Evolutionary conservation across 2,888 invertebrate species (phyloP), one percentile per base, ranked within the genome.

Genomic region (Fabriciana adippe): DNA sequence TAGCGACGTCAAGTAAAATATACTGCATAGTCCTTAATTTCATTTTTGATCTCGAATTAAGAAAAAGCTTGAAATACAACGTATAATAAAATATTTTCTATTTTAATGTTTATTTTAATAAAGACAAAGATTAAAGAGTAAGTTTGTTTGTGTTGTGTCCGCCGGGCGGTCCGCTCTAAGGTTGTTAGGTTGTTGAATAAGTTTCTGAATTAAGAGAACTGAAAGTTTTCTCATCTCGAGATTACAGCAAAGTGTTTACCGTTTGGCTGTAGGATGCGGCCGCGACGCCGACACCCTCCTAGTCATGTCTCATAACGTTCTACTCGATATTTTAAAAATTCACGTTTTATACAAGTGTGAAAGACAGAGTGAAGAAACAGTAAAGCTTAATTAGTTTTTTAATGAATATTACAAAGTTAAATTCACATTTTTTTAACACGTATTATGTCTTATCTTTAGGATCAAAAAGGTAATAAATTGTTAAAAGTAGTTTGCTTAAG

Each of bases 131-230:
- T 88, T 87, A 89, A 89, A 87, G 85, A 85, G 83, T 85, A 86
- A 87, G 88, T 89, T 92, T 92, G 90, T 92, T 90, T 90, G 91
- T 86, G 81, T 87, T 86, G 84, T 83, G 89, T 90, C 91, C 74
- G 79, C 73, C 78, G 79, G 76, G 78, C 89, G 89, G 90, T 86
- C 89, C 90, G 83, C 88, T 89, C 86, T 92, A 92, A 92, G 92
- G 91, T 92, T 91, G 92, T 92, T 92, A 92, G 91, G 90, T 89
- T 92, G 90, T 92, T 92, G 92, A 92, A 92, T 92, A 93, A 93
- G 92, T 93, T 93, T 93, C 91, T 92, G 93, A 93, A 93, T 93
- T 93, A 93, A 93, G 93, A 93, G 92, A 90, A 92, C 93, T 92
- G 92, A 92, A 92, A 93, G 92, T 93, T 93, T 93, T 93, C 93